Evolutionary conservation across 2,113 vertebrate species (phyloP), one percentile per base, ranked within the genome.

Genomic region (Lipophrys pholis): DNA sequence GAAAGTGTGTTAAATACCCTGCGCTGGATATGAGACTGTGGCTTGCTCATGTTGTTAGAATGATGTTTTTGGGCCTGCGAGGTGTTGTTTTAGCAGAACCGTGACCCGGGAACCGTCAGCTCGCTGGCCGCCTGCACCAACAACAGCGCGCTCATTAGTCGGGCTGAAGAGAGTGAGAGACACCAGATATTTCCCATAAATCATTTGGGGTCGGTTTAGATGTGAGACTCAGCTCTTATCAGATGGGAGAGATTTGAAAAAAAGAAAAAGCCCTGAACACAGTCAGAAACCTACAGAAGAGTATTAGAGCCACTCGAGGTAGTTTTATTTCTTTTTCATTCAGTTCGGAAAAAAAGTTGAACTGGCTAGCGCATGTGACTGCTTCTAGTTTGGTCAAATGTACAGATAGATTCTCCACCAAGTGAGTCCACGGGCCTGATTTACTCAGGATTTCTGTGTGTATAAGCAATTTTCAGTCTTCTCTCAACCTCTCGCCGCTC

Each of bases 171-270:
- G 30, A 57, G 36, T 70, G 57, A 86, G 62, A 69, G 56, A 82
- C 81, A 65, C 73, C 82, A 85, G 84, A 87, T 83, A 81, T 69
- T 72, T 68, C 75, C 62, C 80, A 89, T 85, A 67, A 87, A 82
- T 85, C 82, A 81, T 40, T 39, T 2, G 61, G 65, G 15, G 35
- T 83, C 8, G 74, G 63, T 80, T 52, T 30, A 8, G 56, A 76
- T n/a, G 41, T 54, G 63, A 79, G 76, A 72, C 51, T 1, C 3
- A 41, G 81, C 36, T 6, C 1, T 76, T 76, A 88, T 85, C 78
- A 68, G 60, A 81, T 57, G 48, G 67, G 62, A 76, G 11, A 14
- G 6, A 6, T 65, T 74, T 40, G 6, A 36, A 50, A 10, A 59
- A 15, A 65, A 69, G 5, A 30, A 30, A 30, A 30, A 30, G 76